Conservation (phyloP, 2,113 vertebrate genomes). For the Macrotis lagotis region DNA sequence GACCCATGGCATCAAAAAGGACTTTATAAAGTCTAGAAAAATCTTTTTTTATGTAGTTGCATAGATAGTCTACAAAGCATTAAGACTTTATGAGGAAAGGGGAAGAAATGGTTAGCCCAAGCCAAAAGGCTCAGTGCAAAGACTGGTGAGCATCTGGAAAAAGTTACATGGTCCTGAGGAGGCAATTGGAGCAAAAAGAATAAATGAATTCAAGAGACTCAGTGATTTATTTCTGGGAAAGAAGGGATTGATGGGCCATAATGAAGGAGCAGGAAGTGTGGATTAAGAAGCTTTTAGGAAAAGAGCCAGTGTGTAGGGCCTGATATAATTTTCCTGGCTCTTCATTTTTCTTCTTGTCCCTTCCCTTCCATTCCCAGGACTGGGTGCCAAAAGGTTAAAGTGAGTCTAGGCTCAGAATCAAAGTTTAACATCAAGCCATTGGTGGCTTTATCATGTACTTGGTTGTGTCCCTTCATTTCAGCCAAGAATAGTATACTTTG, state of each 20-base stretch:
- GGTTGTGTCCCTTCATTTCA: background rate
- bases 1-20: background rate
- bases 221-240: slow-evolving; percentile 3
- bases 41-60: background rate
- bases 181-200: background rate
- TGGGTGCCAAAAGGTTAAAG: background rate
- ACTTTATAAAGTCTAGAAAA: background rate
- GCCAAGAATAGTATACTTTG: background rate
- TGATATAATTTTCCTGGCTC: background rate
- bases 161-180: background rate
- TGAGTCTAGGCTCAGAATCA: background rate
- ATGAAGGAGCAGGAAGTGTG: background rate
- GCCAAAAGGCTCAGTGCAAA: background rate
- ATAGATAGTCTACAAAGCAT: background rate
- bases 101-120: background rate
- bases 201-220: background rate
- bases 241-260: background rate
- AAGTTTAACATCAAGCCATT: background rate
- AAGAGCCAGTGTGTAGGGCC: background rate
- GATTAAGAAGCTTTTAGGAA: background rate
- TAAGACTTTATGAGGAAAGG: background rate
- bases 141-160: background rate
- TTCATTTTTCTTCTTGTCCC: background rate
- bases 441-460: background rate
- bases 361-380: background rate